Base-by-base conservation (phyloP, 2,888 invertebrate genomes). In the Aproaerema taeniolella region DNA sequence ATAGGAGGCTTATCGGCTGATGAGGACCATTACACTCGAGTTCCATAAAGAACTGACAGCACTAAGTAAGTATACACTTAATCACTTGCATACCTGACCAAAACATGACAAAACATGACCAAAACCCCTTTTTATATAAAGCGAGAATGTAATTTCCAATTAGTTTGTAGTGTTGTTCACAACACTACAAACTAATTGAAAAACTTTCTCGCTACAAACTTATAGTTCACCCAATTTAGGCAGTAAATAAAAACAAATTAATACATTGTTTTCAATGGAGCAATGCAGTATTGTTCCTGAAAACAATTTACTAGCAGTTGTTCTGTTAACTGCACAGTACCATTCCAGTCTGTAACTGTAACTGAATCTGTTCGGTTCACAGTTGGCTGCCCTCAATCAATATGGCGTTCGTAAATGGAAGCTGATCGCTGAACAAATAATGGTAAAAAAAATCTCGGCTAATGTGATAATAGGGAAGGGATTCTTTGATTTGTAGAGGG, bases 241-340 rank as follows among this genome's bases (percentile, higher is more conserved):
- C 2, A 4, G 10, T 29, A 15, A 42, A 25, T 29, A 42, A 41
- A 49, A 50, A 47, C 49, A 58, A 64, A 65, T 53, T 58, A 56
- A 55, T 53, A 58, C 62, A 62, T 58, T 60, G 60, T 66, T 61
- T 58, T 51, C 49, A 62, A 59, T 57, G 56, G 54, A 58, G 31
- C 35, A 36, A 58, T 59, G 53, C 55, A 46, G 45, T 59, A 69
- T 69, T 68, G 67, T 68, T 74, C 59, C 62, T 64, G 66, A 71
- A 74, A 77, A 77, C 74, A 75, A 78, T 76, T 71, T 67, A 62
- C 64, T 67, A 30, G 15, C 31, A 9, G 36, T 10, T 41, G 41
- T 30, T 37, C 41, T 37, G 38, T 38, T 28, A 34, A 39, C 28
- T 35, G 39, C 39, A n/a, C n/a, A 35, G 37, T 12, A 63, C 57